Evolutionary conservation across 2,888 invertebrate genomes (phyloP), one percentile per base, ranked within the genome.

Genomic region (Incurvaria masculella): DNA sequence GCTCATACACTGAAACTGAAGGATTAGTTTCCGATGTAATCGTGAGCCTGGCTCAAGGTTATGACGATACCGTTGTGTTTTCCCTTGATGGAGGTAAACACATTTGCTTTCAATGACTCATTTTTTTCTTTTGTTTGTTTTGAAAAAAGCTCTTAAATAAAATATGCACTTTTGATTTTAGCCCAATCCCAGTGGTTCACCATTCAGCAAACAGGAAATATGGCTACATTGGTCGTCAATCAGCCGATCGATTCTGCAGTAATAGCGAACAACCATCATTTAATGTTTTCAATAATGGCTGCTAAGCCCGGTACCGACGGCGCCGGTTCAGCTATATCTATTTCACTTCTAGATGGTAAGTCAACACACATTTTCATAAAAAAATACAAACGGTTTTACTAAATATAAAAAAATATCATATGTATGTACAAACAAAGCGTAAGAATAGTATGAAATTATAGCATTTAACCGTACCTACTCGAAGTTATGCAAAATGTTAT

Each of bases 71-170:
- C 14, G 61, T 64, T 2, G 46, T 43, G 10, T 63, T 62, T 43
- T 21, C 14, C 19, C 53, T 64, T 1, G 57, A 57, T 46, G 63
- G 62, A 55, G 61, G 63, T 62, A 42, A 49, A 53, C 49, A 41
- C 8, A 11, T n/a, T 47, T 39, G 18, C 14, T 23, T 47, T 27
- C 20, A n/a, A 18, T 38, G 20, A n/a, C 17, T 11, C 1, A 42
- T 20, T 23, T 20, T n/a, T 6, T 27, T 14, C 43, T 49, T 11
- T 42, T 14, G 14, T 16, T n/a, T 16, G 10, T n/a, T 21, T 14
- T 42, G 41, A 44, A 2, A 44, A 18, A n/a, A 44, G 4, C 23
- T 6, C 21, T 10, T 20, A 42, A 6, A 18, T 42, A 6, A 19
- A 18, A 19, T 14, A 17, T 20, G 5, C 5, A 18, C 10, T 42